A percentile compares a stretch with the other conserved stretches of the same genome.
These are phyloP conservation scores for Sinella curviseta DNA, from an alignment of 1,140 invertebrate species.

Conservation along the genomic window DNA sequence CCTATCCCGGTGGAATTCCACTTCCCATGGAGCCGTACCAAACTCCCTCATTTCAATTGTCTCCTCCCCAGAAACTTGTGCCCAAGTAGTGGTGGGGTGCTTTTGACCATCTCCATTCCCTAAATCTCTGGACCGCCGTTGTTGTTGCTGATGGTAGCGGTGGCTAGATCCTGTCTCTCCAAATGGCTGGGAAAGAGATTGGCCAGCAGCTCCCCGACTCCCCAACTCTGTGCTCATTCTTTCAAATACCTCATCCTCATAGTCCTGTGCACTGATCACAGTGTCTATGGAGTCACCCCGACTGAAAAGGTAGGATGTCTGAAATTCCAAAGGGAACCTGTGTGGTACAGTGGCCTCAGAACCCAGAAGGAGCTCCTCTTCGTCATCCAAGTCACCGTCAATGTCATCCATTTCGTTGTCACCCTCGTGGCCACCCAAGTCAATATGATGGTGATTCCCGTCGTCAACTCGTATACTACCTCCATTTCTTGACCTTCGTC, in stretches of 20 bases:
- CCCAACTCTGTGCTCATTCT: conserved; percentile 23
- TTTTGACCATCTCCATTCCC: conserved; percentile 7
- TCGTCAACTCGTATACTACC: conserved; percentile 28
- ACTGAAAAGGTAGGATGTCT: conserved; percentile 36
- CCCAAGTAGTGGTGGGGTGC: conserved; percentile 51
- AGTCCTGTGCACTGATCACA: conserved; percentile 55
- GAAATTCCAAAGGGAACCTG: background rate
- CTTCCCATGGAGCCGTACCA: conserved; percentile 53
- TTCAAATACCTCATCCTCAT: conserved; percentile 42
- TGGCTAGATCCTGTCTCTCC: conserved; percentile 22
- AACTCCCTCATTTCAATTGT: conserved; percentile 61
- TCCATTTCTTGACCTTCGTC: conserved; percentile 24
- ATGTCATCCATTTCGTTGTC: conserved; percentile 45
- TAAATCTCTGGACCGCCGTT: conserved; percentile 18
- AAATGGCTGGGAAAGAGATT: conserved; percentile 49
- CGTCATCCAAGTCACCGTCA: conserved; percentile 52
- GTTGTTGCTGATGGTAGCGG: background rate
- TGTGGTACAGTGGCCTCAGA: background rate
- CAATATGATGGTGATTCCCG: conserved; percentile 42
- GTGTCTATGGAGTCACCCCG: conserved; percentile 63
- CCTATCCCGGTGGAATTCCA: conserved; percentile 49
- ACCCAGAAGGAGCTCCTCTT: conserved; percentile 7
- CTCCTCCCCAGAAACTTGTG: conserved; percentile 63
- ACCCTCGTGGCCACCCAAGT: conserved; percentile 38
- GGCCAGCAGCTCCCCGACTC: conserved; percentile 54